A percentile compares a stretch with the other conserved stretches of the same genome.
phyloP scores from a whole-genome alignment of 2,797 vertebrate species.

The Gallinago nigripennis region DNA sequence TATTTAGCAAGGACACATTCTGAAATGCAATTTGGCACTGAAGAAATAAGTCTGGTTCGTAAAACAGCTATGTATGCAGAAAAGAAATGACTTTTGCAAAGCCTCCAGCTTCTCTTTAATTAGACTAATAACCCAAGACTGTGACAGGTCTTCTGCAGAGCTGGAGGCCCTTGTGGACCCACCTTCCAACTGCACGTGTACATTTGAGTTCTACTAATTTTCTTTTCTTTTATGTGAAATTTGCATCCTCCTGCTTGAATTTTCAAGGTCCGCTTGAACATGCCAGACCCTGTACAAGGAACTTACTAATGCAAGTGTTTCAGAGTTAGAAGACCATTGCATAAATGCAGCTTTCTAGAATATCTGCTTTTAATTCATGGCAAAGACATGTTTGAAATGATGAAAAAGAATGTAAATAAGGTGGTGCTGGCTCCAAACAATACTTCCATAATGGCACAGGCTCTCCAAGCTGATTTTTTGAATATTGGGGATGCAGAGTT shows the following conservation, averaged over 20 bases:
- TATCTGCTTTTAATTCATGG: background rate
- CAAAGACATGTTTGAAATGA: background rate
- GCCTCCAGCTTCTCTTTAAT: conserved; percentile 34
- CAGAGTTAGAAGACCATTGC: background rate
- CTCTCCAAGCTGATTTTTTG: background rate
- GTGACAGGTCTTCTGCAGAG: conserved; percentile 30
- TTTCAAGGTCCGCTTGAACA: background rate
- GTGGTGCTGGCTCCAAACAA: background rate
- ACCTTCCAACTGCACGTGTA: background rate
- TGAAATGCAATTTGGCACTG: conserved; percentile 37
- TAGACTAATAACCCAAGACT: conserved; percentile 11
- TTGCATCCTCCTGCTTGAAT: background rate
- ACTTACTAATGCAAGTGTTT: background rate
- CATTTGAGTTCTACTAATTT: background rate
- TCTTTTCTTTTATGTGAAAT: background rate
- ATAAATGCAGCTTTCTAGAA: background rate
- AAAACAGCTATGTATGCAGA: background rate
- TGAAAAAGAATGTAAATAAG: background rate
- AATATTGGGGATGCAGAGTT: background rate
- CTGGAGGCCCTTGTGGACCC: conserved; percentile 1
- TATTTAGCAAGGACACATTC: conserved; percentile 51
- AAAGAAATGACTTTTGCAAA: conserved; percentile 56
- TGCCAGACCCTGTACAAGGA: background rate
- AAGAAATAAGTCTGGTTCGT: conserved; percentile 35
- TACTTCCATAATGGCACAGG: background rate